These are phyloP conservation scores for Schizaphis graminum DNA, from an alignment of 2,888 invertebrate genomes.

Conservation along the genomic window DNA sequence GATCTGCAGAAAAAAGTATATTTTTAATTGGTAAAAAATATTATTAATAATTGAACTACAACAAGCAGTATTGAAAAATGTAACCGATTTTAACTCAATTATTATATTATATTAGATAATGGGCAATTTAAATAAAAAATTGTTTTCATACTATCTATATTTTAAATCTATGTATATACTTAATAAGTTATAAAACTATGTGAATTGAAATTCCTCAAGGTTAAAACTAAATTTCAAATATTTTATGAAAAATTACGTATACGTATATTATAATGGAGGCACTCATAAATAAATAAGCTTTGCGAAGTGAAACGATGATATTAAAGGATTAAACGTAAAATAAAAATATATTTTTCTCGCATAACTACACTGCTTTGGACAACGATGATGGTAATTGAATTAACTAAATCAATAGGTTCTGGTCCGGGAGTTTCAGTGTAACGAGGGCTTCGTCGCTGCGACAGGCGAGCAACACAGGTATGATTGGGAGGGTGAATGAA, in stretches of 20 bases:
- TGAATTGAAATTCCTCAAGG: background rate
- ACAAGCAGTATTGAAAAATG: background rate
- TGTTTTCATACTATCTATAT: too few species aligned
- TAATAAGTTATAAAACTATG: background rate
- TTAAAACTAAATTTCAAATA: background rate
- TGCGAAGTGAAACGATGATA: background rate
- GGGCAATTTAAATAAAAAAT: background rate
- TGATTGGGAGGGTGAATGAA: background rate
- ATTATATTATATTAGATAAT: background rate
- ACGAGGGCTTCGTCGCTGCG: background rate
- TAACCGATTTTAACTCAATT: background rate
- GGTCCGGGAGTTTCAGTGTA: slow-evolving; percentile 19
- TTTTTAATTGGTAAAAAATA: background rate
- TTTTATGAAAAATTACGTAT: background rate
- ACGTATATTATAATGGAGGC: background rate
- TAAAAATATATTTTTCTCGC: background rate
- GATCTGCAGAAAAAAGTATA: background rate
- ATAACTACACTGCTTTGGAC: background rate
- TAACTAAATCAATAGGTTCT: slow-evolving; percentile 48
- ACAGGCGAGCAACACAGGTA: background rate
- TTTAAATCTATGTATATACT: background rate
- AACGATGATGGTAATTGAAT: slow-evolving; percentile 30
- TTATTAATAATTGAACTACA: background rate
- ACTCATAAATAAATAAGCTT: background rate
- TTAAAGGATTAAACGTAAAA: background rate